Conservation (phyloP, 1,140 invertebrate species). For the Ooceraea biroi region DNA sequence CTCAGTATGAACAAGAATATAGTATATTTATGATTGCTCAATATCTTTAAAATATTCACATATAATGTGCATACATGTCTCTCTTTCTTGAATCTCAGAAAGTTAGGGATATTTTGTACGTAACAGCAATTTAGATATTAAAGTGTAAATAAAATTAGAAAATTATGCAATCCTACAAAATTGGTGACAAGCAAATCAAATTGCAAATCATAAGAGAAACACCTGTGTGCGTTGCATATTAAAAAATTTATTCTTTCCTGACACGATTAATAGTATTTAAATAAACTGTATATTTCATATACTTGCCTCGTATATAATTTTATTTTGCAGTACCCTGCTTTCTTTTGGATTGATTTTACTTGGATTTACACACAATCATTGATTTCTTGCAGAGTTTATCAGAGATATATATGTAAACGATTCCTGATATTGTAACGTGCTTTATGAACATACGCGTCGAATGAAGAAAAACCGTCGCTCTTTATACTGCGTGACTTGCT, state of each 20-base stretch:
- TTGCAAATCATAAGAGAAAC: not conserved
- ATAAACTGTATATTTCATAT: constrained; percentile 28
- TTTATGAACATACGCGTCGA: constrained; percentile 34
- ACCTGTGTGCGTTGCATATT: not conserved
- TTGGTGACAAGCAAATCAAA: not conserved
- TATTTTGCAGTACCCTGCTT: constrained; percentile 54
- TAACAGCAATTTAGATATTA: not conserved
- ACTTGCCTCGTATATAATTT: constrained; percentile 15
- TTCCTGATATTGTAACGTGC: constrained; percentile 26
- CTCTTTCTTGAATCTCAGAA: constrained; percentile 13
- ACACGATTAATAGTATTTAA: not conserved
- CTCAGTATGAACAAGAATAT: constrained; percentile 27
- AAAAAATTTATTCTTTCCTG: constrained; percentile 3
- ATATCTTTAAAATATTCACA: constrained; percentile 17
- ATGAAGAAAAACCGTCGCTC: constrained; percentile 15
- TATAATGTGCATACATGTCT: not conserved
- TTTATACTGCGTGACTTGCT: not conserved
- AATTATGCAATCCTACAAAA: not conserved
- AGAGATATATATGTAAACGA: constrained; percentile 29
- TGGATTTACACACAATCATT: constrained; percentile 32
- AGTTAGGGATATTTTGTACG: constrained; percentile 5
- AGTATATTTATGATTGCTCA: constrained; percentile 45
- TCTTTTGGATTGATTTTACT: constrained; percentile 28
- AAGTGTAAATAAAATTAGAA: not conserved
- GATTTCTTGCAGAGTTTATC: constrained; percentile 60